These are phyloP conservation scores for Daubentonia madagascariensis DNA, from an alignment of 2,113 vertebrate genomes.

Conservation along the genomic window DNA sequence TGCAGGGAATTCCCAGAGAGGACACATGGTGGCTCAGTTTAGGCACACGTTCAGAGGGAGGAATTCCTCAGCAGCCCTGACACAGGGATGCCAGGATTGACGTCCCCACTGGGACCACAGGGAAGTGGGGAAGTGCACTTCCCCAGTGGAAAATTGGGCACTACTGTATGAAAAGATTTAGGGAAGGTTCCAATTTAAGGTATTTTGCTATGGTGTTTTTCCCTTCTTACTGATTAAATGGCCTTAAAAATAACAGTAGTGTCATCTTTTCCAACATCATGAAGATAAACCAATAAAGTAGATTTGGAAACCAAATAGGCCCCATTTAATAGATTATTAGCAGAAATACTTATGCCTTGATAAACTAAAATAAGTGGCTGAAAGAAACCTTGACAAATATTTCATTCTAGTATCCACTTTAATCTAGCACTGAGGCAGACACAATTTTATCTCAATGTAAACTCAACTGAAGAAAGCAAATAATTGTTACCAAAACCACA, in stretches of 20 bases:
- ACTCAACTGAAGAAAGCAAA: neutral
- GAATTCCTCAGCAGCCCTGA: accelerated
- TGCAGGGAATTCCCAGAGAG: neutral
- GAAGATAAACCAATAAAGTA: neutral
- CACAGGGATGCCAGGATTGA: accelerated
- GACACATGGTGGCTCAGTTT: neutral
- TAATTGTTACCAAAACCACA: too few species aligned
- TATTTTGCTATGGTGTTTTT: neutral
- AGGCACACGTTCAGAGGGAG: neutral
- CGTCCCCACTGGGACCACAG: accelerated
- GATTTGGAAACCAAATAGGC: neutral
- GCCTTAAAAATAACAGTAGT: neutral
- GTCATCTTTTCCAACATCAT: neutral
- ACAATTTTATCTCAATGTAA: neutral
- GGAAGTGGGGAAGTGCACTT: neutral
- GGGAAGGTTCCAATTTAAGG: neutral
- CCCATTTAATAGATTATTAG: neutral
- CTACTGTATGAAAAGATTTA: too few species aligned
- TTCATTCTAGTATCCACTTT: neutral
- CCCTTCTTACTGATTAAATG: neutral
- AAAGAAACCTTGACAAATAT: neutral
- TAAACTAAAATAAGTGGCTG: neutral
- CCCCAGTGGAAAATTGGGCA: accelerated
- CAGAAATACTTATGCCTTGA: neutral
- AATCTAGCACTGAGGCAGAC: neutral